Conservation (phyloP, 1,140 invertebrate species). For the Aphelenchoides avenae region DNA sequence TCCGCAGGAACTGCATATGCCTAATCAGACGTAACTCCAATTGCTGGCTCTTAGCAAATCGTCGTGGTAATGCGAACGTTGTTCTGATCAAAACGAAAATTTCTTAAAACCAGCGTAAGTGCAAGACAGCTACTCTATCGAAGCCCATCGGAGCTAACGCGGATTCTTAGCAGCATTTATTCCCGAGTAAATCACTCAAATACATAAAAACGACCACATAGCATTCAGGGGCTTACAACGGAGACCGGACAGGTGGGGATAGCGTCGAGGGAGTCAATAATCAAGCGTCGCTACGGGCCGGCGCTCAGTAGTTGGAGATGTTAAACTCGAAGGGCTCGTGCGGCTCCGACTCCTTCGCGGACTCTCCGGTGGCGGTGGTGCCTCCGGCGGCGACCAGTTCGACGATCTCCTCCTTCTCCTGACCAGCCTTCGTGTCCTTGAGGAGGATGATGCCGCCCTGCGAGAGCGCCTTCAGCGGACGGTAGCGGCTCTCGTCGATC, state of each 20-base stretch:
- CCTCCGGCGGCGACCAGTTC: conserved; percentile 70
- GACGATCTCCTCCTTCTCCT: conserved; percentile 79
- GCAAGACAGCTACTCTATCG: too few species aligned
- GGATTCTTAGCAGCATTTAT: too few species aligned
- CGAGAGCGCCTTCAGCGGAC: conserved; percentile 74
- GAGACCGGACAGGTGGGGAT: too few species aligned
- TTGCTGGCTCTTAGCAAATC: too few species aligned
- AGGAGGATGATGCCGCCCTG: conserved; percentile 89
- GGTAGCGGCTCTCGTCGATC: conserved; percentile 74
- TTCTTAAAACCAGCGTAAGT: too few species aligned
- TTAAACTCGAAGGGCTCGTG: conserved; percentile 43
- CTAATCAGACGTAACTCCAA: too few species aligned
- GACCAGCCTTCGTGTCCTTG: conserved; percentile 71
- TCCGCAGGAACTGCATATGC: too few species aligned
- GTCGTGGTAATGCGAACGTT: too few species aligned
- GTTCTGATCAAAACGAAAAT: too few species aligned
- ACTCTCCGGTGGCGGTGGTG: conserved; percentile 9
- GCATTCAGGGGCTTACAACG: too few species aligned
- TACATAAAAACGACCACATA: neutral
- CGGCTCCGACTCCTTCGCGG: conserved; percentile 29
- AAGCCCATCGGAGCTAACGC: too few species aligned
- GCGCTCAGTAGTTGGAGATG: conserved; percentile 38
- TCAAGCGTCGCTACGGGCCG: neutral
- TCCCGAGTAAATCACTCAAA: neutral
- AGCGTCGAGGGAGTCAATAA: too few species aligned